Evolutionary conservation across 1,140 invertebrate species (phyloP), one percentile per base, ranked within the genome.

Genomic region (Bombus waltoni): DNA sequence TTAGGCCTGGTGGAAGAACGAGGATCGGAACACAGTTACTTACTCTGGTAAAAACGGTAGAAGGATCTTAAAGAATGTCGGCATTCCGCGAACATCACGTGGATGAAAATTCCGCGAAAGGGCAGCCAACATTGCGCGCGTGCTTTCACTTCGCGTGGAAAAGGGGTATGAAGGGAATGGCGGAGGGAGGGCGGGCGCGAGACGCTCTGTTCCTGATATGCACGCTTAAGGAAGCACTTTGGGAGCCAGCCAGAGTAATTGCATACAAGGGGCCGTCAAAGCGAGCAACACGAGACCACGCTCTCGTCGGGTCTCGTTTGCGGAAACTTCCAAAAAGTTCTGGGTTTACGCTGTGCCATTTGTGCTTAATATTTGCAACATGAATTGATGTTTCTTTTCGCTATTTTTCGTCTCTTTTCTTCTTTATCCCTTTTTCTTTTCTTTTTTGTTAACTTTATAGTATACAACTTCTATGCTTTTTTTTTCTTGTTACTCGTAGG

Each of bases 181-280:
- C 18, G 32, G 80, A 66, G 72, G 53, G 72, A 73, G 38, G 42
- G 62, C 44, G 66, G 28, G 42, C 62, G 72, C 80, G 68, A 47
- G 79, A 81, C 57, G 70, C 71, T 65, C 57, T 81, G 77, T 83
- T 89, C 59, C 79, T 68, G 82, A 88, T 88, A 87, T 77, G 86
- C 78, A 88, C 86, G 82, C 75, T 88, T 90, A 90, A 90, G 88
- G 86, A 90, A 90, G 89, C 88, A 90, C 83, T 90, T 90, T 90
- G 74, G 82, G 35, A 89, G 76, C 86, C 83, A 79, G 75, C 70
- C 89, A 81, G 83, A 90, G 88, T 90, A 90, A 89, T 89, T 89
- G 89, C 89, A 89, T 87, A 89, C 82, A 81, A 83, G 89, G 77
- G 79, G 70, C 71, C 66, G 82, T 89, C 88, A 85, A 89, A 89